Base-by-base conservation (phyloP, 37 sponge, comb jelly and placozoan species). In the Aphrocallistes beatrix region DNA sequence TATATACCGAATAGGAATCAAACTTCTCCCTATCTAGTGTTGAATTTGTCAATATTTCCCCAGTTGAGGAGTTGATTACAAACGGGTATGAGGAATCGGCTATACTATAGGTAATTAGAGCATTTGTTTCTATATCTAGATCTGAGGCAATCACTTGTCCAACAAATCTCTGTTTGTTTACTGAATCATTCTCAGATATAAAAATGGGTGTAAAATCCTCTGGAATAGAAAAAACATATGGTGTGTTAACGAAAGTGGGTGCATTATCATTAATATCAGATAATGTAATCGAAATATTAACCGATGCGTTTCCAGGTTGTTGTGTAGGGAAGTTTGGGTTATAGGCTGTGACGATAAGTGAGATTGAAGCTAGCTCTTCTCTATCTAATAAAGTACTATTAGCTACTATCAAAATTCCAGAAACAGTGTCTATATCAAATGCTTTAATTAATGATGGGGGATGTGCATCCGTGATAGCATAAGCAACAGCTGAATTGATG, bases 131-230 rank as follows among this genome's bases (percentile, higher is more conserved):
- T 21, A n/a, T 17, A 51, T 91, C 92, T 17, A 17, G 36, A 86
- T 90, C 91, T 19, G 37, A 45, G 0, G 90, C 90, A 81, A 38
- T 48, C 39, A 93, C 82, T 50, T 0, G 39, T 38, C 81, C 85
- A 40, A 88, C 34, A 60, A 60, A 28, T 30, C 75, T 60, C 75
- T 21, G 75, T 8, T 25, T 28, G n/a, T n/a, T n/a, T n/a, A n/a
- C n/a, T n/a, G n/a, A n/a, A n/a, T n/a, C n/a, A n/a, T n/a, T n/a
- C 8, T 32, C 32, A 60, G 1, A 8, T 60, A 60, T 60, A 32
- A 13, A 13, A 28, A 60, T 13, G 10, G 75, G 75, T 8, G 75
- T 60, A 28, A 60, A 60, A 28, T 60, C 21, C 21, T 60, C 75
- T 25, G 75, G 34, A 19, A 60, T 60, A 19, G 34, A 60, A 60